Base-by-base conservation (phyloP, 2,888 invertebrate species). In the Osmoderma eremita region DNA sequence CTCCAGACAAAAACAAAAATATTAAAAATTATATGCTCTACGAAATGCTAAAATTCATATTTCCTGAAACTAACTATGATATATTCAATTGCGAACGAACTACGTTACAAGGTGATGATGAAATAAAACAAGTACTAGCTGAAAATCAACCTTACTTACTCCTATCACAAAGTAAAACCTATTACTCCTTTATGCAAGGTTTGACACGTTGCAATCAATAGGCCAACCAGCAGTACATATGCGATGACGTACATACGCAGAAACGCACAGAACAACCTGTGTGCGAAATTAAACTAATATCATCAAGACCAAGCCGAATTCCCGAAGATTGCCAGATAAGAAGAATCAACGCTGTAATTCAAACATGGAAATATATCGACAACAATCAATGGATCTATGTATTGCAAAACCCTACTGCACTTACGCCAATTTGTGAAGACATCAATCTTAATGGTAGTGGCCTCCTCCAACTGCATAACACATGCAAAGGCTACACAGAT, bases 321-420 rank as follows among this genome's bases (percentile, higher is more conserved):
- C 36, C 54, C 17, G 13, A 30, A 17, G 54, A 54, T 18, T 54
- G 54, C 36, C 36, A 18, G 17, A 36, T 17, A 36, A 24, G 18
- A 48, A 48, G 17, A 15, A 48, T 48, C 18, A 48, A 48, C 17
- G 48, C 48, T 17, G 15, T 18, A 48, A 48, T 48, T 18, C 17
- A 48, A 48, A 48, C 48, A 48, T 17, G 48, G 48, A 67, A 71
- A 15, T 63, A 30, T 42, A 50, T 72, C 24, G 17, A 30, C 17
- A 58, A 56, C 38, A 72, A 72, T 41, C 53, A 64, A 42, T 71
- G 71, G 71, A 51, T 72, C 36, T 73, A 65, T 61, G 51, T 69
- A 3, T 45, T 70, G 4, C 64, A 49, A 42, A 56, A 53, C 1
- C 68, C 71, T 18, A 64, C 58, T 5, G 68, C 67, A n/a, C 10